phyloP scores from a whole-genome alignment of 2,888 invertebrate species.

The Cyrtodaria siliqua region DNA sequence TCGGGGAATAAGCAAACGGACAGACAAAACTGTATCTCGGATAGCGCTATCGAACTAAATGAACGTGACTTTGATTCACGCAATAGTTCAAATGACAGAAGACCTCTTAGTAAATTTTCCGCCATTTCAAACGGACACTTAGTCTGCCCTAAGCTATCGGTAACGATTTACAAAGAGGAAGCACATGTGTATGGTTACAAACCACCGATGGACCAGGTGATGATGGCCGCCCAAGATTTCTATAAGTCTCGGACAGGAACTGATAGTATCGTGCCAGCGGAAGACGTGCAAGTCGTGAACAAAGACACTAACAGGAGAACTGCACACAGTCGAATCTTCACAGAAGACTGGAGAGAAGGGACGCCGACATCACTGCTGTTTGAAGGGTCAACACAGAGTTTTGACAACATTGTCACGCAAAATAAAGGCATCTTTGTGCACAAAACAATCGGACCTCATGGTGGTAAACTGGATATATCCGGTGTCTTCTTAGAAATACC shows the following conservation, averaged over 20 bases:
- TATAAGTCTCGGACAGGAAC: slow-evolving; percentile 34
- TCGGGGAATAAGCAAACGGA: not conserved
- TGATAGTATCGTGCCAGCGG: slow-evolving; percentile 33
- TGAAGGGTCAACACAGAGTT: slow-evolving; percentile 6
- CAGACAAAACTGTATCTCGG: no score
- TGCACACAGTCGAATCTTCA: slow-evolving; percentile 33
- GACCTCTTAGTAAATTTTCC: no score
- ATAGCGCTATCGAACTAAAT: no score
- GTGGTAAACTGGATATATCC: slow-evolving; percentile 55
- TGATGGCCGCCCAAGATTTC: slow-evolving; percentile 50
- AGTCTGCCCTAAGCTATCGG: slow-evolving; percentile 4
- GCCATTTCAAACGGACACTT: not conserved
- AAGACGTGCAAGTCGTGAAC: slow-evolving; percentile 51
- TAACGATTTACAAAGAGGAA: slow-evolving; percentile 40
- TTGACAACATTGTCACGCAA: slow-evolving; percentile 19
- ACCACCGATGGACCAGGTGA: slow-evolving; percentile 40
- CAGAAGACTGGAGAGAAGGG: slow-evolving; percentile 53
- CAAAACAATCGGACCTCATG: slow-evolving; percentile 49
- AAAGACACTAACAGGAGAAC: slow-evolving; percentile 10
- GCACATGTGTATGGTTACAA: slow-evolving; percentile 45
- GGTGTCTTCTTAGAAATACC: slow-evolving; percentile 66
- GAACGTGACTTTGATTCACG: no score
- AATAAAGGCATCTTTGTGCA: slow-evolving; percentile 65
- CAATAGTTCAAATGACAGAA: no score
- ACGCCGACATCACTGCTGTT: slow-evolving; percentile 59